Evolutionary conservation across 2,888 invertebrate species (phyloP), one percentile per base, ranked within the genome.

Genomic region (Heliconius hortense): DNA sequence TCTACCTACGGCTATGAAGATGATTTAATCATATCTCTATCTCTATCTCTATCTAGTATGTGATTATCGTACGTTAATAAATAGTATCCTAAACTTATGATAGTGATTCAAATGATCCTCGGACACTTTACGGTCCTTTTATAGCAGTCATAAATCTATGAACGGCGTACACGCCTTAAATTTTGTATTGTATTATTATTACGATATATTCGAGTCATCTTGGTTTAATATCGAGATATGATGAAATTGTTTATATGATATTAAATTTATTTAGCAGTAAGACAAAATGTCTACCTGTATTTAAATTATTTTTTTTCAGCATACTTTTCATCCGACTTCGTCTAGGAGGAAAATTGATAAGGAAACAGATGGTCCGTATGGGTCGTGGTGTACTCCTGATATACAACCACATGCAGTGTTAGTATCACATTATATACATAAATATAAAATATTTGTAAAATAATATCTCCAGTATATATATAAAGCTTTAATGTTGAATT

Each of bases 301-400:
- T 43, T 43, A 43, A 43, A 39, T 67, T 21, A 3, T 7, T 15
- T 72, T 69, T 43, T 79, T 83, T 79, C 84, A 93, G 93, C 94
- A 93, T 81, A 84, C 92, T 2, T 90, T 93, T 5, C 89, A 91
- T 75, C 93, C 93, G 0, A 24, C 18, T 26, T 82, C 88, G 8
- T 76, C 86, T 0, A 82, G 85, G 68, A 79, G 81, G 59, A 79
- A 79, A 15, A 74, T 77, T 4, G 48, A 76, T 4, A 86, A 84
- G 13, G 78, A 81, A 0, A 67, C 78, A 7, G 78, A 79, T 62
- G 82, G 80, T 24, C 82, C 88, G 0, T 89, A 88, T 75, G 90
- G 88, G 0, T 90, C 93, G 2, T 94, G 93, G 93, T 89, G 90
- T 76, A 90, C 92, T 0, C 93, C 93, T 0, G 90, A 88, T 11